phyloP scores from a whole-genome alignment of 2,797 vertebrate genomes.

The Ctenochaetus hawaiiensis region DNA sequence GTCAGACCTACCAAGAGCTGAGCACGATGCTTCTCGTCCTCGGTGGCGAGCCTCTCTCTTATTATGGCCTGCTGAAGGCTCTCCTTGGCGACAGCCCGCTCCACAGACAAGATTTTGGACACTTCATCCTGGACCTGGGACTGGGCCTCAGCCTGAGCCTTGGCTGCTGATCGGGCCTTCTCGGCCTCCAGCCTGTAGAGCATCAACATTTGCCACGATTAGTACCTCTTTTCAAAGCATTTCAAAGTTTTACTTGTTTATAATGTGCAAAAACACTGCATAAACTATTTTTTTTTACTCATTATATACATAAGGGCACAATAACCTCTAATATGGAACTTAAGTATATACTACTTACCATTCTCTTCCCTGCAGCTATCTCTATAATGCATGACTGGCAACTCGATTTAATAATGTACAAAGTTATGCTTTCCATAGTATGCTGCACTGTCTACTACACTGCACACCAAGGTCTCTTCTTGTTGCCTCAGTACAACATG shows the following conservation, averaged over 20 bases:
- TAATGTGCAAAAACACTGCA: background rate
- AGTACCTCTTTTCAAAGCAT: background rate
- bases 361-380: conserved; percentile 7
- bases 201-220: background rate
- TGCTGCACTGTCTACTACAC: background rate
- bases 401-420: background rate
- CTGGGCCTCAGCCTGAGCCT: conserved; percentile 72
- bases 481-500: background rate
- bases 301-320: background rate
- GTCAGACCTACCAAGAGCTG: conserved; percentile 88
- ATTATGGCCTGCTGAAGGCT: conserved; percentile 88
- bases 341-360: background rate
- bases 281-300: background rate
- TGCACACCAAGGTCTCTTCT: background rate
- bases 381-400: conserved; percentile 30
- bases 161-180: conserved; percentile 61
- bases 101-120: conserved; percentile 86
- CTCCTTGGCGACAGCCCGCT: conserved; percentile 84
- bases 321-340: background rate
- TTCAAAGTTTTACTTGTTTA: background rate
- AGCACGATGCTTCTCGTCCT: conserved; percentile 89
- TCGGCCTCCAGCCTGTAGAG: conserved; percentile 78
- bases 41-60: conserved; percentile 86
- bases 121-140: conserved; percentile 83
- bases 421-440: background rate